These are phyloP conservation scores for Drosophila nigricruria DNA, from an alignment of 2,888 invertebrate species.

Conservation along the genomic window DNA sequence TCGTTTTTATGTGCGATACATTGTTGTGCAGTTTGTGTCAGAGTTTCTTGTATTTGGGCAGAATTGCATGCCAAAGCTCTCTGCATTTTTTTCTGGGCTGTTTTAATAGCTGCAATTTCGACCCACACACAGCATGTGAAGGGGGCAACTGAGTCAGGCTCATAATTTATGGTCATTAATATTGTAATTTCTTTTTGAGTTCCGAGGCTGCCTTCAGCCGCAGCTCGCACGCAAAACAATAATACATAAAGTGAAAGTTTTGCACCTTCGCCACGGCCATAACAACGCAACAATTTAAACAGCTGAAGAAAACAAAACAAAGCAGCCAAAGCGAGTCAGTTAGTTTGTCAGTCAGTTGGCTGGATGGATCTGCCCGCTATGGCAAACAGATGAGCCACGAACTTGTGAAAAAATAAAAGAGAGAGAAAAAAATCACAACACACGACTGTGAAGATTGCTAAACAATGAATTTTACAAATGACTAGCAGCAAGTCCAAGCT, in stretches of 20 bases:
- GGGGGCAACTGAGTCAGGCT: conserved; percentile 33
- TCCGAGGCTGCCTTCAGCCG: conserved; percentile 43
- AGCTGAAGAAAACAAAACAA: conserved; percentile 56
- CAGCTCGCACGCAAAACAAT: conserved; percentile 73
- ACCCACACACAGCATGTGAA: conserved; percentile 68
- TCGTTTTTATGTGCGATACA: conserved; percentile 26
- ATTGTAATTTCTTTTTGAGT: conserved; percentile 71
- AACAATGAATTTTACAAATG: conserved; percentile 77
- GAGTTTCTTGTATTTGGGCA: conserved; percentile 4
- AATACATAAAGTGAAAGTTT: conserved; percentile 79
- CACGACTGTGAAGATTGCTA: conserved; percentile 52
- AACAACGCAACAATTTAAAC: conserved; percentile 59
- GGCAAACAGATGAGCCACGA: conserved; percentile 60
- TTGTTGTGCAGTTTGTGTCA: conserved; percentile 2
- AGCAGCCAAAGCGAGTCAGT: conserved; percentile 51
- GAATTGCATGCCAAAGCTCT: conserved; percentile 38
- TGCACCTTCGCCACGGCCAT: conserved; percentile 65
- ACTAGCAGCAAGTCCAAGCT: conserved; percentile 65
- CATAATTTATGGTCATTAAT: conserved; percentile 77
- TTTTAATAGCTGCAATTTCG: conserved; percentile 69
- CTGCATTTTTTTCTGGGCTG: conserved; percentile 19
- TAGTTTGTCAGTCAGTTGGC: conserved; percentile 66
- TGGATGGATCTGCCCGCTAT: conserved; percentile 44
- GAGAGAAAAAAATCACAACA: conserved; percentile 37
- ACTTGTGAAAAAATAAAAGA: conserved; percentile 54